These are phyloP conservation scores for Paracyclopina nana DNA, from an alignment of 1,140 invertebrate species.

Conservation along the genomic window DNA sequence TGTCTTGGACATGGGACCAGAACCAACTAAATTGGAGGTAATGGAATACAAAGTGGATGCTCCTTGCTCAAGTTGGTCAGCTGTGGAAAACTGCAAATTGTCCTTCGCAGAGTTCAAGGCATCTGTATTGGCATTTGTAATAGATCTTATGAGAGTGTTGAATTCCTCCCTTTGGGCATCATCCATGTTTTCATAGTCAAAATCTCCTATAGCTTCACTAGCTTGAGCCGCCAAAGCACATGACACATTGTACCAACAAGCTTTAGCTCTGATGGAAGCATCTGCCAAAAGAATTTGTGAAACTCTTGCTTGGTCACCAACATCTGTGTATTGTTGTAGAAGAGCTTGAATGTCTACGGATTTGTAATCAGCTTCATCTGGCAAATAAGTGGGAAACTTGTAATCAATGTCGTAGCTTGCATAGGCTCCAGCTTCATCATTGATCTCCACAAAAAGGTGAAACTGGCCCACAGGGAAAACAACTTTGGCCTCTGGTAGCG, in stretches of 20 bases:
- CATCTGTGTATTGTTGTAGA: background rate
- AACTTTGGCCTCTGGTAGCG: background rate
- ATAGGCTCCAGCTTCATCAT: conserved; percentile 5
- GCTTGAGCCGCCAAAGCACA: too few species aligned
- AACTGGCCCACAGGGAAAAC: conserved; percentile 2
- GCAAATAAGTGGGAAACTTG: background rate
- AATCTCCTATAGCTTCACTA: background rate
- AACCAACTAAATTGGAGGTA: background rate
- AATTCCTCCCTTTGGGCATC: background rate
- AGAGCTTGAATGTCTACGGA: background rate
- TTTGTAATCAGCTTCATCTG: background rate
- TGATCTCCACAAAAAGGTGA: conserved; percentile 8
- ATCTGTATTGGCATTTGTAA: conserved; percentile 2
- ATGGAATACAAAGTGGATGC: background rate
- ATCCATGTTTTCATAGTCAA: background rate
- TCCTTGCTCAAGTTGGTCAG: background rate
- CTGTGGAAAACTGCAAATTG: background rate
- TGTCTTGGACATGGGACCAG: background rate
- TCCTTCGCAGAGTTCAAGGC: background rate
- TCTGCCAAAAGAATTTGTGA: background rate
- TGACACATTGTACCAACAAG: background rate
- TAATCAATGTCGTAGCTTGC: background rate
- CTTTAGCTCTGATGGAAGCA: background rate
- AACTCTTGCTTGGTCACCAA: background rate
- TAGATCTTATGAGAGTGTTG: background rate